Base-by-base conservation (phyloP, 2,113 vertebrate species). In the Lepidothrix coronata region DNA sequence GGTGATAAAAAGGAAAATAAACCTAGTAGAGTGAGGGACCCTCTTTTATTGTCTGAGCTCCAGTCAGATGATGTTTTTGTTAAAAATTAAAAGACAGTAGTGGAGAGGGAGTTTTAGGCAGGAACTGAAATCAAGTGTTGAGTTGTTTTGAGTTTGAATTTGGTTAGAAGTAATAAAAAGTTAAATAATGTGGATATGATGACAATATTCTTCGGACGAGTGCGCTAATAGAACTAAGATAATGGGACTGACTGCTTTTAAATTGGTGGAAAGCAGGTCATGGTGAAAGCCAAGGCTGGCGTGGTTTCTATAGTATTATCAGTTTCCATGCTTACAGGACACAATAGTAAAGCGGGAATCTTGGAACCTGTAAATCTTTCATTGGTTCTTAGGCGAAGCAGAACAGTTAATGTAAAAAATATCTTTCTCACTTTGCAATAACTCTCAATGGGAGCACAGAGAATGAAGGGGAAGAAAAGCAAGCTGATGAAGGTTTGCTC, bases 301-400 rank as follows among this genome's bases (percentile, higher is more conserved):
- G 81, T 96, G 84, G 75, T 93, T 91, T 95, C 85, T 93, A 74
- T 91, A 74, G 78, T 73, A 84, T 95, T 91, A 94, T 96, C 92
- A 92, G 96, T 97, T 95, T 95, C 92, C 89, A 76, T 90, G 82
- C 94, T 97, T 96, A 97, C 95, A 95, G 96, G 80, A 95, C 80
- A 95, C 71, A 85, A 92, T 94, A 73, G 89, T 88, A 61, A 83
- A 92, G 88, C 3, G 14, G 88, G 93, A 95, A 95, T 88, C 91
- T 65, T 85, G 86, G 91, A 95, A 66, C 77, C 88, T 85, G 85
- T 98, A 98, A 98, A 98, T 98, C 97, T 98, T 90, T 93, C 91
- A 92, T 43, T 95, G 80, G 41, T 91, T 96, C 85, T 95, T 77
- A 94, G 81, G 61, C 1, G 3, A 89, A 93, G 74, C 79, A 85